phyloP scores from a whole-genome alignment of 2,113 vertebrate species.

The Cephalopholis sonnerati region DNA sequence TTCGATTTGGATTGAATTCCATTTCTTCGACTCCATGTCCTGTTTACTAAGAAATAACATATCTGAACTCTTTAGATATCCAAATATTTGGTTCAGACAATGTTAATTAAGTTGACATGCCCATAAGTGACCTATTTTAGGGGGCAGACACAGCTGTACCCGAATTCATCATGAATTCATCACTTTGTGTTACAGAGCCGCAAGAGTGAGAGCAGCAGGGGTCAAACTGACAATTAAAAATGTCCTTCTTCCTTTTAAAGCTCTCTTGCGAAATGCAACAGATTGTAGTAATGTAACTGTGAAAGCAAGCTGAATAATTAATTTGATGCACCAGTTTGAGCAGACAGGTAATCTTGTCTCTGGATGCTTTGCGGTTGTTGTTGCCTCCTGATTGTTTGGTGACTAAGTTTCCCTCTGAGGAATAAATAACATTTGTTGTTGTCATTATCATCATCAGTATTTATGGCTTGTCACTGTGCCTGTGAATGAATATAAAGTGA shows the following conservation, averaged over 20 bases:
- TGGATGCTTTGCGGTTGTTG: constrained; percentile 33
- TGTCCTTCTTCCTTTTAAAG: constrained; percentile 58
- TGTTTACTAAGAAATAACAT: constrained; percentile 17
- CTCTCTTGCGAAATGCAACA: constrained; percentile 64
- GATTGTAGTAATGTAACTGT: constrained; percentile 51
- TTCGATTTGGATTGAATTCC: constrained; percentile 5
- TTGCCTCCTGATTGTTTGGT: constrained; percentile 39
- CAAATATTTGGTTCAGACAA: constrained; percentile 32
- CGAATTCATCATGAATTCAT: constrained; percentile 51
- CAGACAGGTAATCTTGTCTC: constrained; percentile 48
- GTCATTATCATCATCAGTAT: constrained; percentile 43
- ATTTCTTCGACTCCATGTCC: constrained; percentile 3
- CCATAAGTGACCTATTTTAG: constrained; percentile 28
- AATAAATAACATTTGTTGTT: constrained; percentile 45
- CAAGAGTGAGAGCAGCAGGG: constrained; percentile 42
- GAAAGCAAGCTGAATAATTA: constrained; percentile 61
- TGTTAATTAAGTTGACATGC: constrained; percentile 51
- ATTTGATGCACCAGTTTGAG: constrained; percentile 42
- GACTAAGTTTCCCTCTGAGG: constrained; percentile 29
- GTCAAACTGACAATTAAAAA: constrained; percentile 72
- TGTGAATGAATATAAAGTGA: constrained; percentile 41
- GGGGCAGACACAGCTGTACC: constrained; percentile 35
- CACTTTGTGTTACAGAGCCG: constrained; percentile 34
- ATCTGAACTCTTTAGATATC: constrained; percentile 32
- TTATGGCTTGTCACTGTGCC: constrained; percentile 39